Percentiles rank a stretch among this genome's conserved stretches.
phyloP scores from a whole-genome alignment of 2,888 invertebrate species.

The Ichneumon xanthorius region DNA sequence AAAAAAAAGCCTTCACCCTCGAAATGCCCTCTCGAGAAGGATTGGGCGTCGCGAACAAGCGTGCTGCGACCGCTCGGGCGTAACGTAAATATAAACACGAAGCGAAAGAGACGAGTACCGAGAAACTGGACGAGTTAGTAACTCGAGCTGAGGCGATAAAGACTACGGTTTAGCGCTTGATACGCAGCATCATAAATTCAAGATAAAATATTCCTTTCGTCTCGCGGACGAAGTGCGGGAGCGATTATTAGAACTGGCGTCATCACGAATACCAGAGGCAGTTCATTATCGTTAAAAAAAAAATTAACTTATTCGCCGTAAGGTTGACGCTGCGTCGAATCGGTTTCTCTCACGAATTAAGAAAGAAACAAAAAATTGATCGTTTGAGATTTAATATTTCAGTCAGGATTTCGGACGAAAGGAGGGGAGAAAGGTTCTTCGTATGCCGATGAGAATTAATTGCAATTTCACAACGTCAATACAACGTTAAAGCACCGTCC shows the following conservation, averaged over 20 bases:
- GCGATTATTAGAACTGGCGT: background rate
- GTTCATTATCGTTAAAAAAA: background rate
- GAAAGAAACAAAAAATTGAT: background rate
- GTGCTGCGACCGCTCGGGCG: background rate
- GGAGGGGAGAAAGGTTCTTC: background rate
- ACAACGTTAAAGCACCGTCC: too few species aligned
- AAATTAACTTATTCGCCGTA: background rate
- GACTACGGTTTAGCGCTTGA: background rate
- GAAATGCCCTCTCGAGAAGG: background rate
- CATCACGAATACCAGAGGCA: background rate
- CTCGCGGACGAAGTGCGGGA: background rate
- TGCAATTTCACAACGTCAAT: too few species aligned
- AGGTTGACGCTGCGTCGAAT: background rate
- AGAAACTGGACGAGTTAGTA: background rate
- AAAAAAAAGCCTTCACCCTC: background rate
- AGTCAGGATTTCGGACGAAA: background rate
- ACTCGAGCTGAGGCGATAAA: constrained; percentile 11
- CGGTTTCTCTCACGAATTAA: background rate
- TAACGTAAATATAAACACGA: background rate
- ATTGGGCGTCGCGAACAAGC: background rate
- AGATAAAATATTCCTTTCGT: background rate
- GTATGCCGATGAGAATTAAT: background rate
- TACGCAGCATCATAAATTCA: constrained; percentile 1
- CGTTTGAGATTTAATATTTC: background rate
- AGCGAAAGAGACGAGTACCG: background rate